A percentile compares a stretch with the other conserved stretches of the same genome.
These are phyloP conservation scores for Belonocnema kinseyi DNA, from an alignment of 1,140 invertebrate species.

Conservation along the genomic window DNA sequence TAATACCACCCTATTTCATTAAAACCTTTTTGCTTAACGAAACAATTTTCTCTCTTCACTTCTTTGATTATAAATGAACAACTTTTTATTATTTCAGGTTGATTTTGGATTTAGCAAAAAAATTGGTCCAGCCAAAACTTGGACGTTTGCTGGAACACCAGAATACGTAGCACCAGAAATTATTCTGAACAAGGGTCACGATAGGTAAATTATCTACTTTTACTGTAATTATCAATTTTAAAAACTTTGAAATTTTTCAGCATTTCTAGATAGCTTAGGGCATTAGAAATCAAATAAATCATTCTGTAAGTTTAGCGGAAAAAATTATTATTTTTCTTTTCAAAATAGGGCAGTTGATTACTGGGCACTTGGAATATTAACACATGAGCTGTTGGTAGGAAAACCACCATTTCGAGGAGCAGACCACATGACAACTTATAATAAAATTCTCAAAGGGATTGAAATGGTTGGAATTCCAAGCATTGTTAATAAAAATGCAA, in stretches of 20 bases:
- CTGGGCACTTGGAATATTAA: constrained; percentile 95
- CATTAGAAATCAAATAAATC: no score
- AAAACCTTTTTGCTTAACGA: neutral
- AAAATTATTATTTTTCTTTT: constrained; percentile 6
- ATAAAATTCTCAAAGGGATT: constrained; percentile 94
- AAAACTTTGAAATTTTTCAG: no score
- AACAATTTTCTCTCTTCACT: neutral
- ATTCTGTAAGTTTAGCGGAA: neutral
- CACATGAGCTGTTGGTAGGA: constrained; percentile 94
- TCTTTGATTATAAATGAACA: constrained; percentile 33
- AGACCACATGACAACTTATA: constrained; percentile 98
- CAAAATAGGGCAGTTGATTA: constrained; percentile 88
- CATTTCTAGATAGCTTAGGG: no score
- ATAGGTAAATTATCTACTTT: constrained; percentile 69
- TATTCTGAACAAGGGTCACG: constrained; percentile 94
- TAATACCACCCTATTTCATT: neutral
- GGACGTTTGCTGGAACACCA: constrained; percentile 98
- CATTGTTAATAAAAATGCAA: constrained; percentile 86
- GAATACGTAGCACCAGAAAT: constrained; percentile 96
- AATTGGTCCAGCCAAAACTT: constrained; percentile 89
- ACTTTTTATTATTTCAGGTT: constrained; percentile 76
- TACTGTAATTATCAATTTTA: neutral
- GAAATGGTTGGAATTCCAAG: constrained; percentile 91
- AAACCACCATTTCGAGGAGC: constrained; percentile 94
- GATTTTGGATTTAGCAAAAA: constrained; percentile 99